These are phyloP conservation scores for Aspidiotus destructor DNA, from an alignment of 2,888 invertebrate species.

Conservation along the genomic window DNA sequence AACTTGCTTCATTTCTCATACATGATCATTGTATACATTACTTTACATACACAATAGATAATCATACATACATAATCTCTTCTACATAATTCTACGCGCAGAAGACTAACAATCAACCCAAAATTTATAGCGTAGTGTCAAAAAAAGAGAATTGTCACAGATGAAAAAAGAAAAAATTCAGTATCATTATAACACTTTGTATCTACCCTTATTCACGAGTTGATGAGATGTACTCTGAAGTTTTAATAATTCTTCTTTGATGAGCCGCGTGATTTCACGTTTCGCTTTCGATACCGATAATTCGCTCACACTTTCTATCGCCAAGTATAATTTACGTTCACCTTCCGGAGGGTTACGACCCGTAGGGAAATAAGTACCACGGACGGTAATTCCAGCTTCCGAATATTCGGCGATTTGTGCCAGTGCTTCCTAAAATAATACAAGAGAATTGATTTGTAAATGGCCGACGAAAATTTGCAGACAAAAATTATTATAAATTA, in stretches of 20 bases:
- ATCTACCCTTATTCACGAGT: conserved; percentile 54
- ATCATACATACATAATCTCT: too few species aligned
- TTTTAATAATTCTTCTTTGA: conserved; percentile 94
- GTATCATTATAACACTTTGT: conserved; percentile 38
- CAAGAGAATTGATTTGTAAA: neutral
- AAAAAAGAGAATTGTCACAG: neutral
- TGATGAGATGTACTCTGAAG: conserved; percentile 78
- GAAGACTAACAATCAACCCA: neutral
- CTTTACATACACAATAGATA: too few species aligned
- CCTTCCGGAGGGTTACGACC: conserved; percentile 85
- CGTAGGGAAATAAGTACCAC: conserved; percentile 89
- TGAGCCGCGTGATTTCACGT: conserved; percentile 91
- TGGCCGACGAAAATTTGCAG: neutral
- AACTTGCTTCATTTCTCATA: too few species aligned
- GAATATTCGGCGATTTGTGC: conserved; percentile 98
- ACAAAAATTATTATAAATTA: conserved; percentile 39
- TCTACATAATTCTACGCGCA: too few species aligned
- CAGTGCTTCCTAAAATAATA: conserved; percentile 68
- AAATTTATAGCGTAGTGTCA: neutral
- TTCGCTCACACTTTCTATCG: conserved; percentile 97
- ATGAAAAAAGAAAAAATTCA: neutral
- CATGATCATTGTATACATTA: too few species aligned
- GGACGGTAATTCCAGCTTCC: conserved; percentile 95
- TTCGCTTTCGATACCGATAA: conserved; percentile 91
- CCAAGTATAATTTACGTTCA: conserved; percentile 90